Evolutionary conservation across 2,888 invertebrate genomes (phyloP).

Genomic region (Leptopilina syphax): DNA sequence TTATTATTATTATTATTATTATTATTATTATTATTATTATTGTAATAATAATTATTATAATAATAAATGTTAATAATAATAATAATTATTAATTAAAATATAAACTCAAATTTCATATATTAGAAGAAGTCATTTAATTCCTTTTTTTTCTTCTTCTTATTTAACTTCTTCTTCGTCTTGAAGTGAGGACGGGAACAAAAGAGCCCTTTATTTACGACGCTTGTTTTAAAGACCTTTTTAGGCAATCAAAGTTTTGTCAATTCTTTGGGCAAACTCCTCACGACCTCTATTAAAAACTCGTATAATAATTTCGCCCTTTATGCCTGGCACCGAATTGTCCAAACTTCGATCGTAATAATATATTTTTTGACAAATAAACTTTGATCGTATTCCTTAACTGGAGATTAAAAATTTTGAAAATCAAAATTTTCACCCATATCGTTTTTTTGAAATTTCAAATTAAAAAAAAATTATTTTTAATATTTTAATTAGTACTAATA

Average conservation of each 20-base stretch:
- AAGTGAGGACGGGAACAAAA: neutral
- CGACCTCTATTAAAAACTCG: neutral
- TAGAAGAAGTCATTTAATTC: no score
- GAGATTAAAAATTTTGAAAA: neutral
- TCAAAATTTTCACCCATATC: no score
- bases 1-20: no score
- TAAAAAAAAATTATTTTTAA: no score
- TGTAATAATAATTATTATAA: no score
- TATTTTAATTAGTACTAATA: no score
- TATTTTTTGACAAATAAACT: constrained; percentile 9
- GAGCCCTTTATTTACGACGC: constrained; percentile 11
- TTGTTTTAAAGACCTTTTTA: constrained; percentile 35
- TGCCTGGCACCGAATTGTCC: constrained; percentile 15
- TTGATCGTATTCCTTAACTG: constrained; percentile 1
- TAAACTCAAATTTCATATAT: no score
- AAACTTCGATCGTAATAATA: neutral
- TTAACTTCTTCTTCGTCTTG: no score
- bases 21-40: no score
- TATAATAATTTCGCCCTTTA: neutral
- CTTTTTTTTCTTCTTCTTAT: no score
- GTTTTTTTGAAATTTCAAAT: neutral
- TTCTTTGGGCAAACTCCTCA: neutral
- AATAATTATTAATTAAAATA: no score
- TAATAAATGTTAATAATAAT: no score
- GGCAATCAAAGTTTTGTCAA: constrained; percentile 33